Conservation (phyloP, 2,888 invertebrate genomes). For the Pseudoips prasinana region DNA sequence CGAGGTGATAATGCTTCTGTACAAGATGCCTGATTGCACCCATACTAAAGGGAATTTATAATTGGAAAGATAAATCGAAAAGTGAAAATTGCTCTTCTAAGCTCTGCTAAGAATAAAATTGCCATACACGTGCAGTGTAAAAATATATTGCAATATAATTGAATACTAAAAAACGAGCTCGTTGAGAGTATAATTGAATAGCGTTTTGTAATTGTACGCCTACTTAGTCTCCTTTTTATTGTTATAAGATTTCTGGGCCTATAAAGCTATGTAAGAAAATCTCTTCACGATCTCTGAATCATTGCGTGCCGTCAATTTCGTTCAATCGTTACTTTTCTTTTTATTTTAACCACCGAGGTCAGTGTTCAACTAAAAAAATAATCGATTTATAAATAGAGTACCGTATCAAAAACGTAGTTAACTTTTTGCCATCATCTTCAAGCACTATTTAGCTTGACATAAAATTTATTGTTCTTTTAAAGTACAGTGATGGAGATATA, state of each 20-base stretch:
- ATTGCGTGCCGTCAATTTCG: too few relatives aligned
- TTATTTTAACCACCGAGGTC: slow-evolving; percentile 12
- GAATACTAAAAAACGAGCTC: slow-evolving; percentile 14
- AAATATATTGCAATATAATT: slow-evolving; percentile 11
- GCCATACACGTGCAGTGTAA: slow-evolving; percentile 9
- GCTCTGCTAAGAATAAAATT: slow-evolving; percentile 16
- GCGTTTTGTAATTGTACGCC: neutral
- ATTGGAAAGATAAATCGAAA: slow-evolving; percentile 47
- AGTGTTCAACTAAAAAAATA: slow-evolving; percentile 5
- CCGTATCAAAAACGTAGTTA: too few relatives aligned
- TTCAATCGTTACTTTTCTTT: too few relatives aligned
- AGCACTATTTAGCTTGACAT: slow-evolving; percentile 5
- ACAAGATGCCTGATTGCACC: slow-evolving; percentile 46
- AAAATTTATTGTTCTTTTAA: slow-evolving; percentile 15
- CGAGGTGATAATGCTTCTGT: slow-evolving; percentile 65
- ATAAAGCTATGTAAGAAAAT: too few relatives aligned
- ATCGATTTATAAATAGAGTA: too few relatives aligned
- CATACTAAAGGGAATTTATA: slow-evolving; percentile 47
- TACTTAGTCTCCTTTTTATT: too few relatives aligned
- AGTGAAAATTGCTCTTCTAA: slow-evolving; percentile 29
- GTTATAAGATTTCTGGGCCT: too few relatives aligned
- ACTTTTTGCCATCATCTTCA: slow-evolving; percentile 9
- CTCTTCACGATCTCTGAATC: too few relatives aligned
- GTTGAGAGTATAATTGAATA: slow-evolving; percentile 4
- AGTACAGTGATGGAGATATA: slow-evolving; percentile 10